Evolutionary conservation across 2,113 vertebrate species (phyloP).

Genomic region (Microtus oregoni): DNA sequence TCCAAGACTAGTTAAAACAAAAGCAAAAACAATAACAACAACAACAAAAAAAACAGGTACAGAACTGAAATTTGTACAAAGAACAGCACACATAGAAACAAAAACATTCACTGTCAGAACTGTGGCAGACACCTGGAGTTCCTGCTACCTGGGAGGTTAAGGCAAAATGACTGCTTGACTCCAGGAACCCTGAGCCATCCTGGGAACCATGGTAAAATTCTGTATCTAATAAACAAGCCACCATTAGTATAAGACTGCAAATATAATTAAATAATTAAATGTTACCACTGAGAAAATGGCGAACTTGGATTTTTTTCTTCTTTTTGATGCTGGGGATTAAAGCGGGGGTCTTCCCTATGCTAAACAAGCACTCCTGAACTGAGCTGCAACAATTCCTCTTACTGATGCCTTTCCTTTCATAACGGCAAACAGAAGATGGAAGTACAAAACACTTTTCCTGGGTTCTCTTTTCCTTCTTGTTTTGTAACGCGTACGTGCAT

Average conservation of each 20-base stretch:
- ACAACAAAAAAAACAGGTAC: not conserved
- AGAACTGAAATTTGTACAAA: not conserved
- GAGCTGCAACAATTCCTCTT: not conserved
- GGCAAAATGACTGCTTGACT: not conserved
- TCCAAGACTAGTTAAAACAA: not conserved
- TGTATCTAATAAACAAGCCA: not conserved
- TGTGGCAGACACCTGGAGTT: not conserved
- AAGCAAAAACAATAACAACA: not conserved
- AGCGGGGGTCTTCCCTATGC: not conserved
- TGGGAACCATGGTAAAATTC: not conserved
- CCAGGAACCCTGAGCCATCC: not conserved
- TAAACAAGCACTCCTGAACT: not conserved
- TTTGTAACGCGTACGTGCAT: not conserved
- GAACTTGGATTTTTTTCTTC: not conserved
- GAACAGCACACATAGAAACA: not conserved
- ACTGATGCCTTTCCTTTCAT: not conserved
- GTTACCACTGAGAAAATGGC: not conserved
- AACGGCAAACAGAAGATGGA: constrained; percentile 1
- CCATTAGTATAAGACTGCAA: not conserved
- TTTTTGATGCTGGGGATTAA: not conserved
- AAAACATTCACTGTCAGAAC: not conserved
- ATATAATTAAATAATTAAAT: not conserved
- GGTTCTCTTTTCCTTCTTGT: not conserved
- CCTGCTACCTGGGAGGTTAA: not conserved
- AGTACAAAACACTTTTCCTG: not conserved